Base-by-base conservation (phyloP, 2,797 vertebrate genomes). In the Enteromius mattozi region DNA sequence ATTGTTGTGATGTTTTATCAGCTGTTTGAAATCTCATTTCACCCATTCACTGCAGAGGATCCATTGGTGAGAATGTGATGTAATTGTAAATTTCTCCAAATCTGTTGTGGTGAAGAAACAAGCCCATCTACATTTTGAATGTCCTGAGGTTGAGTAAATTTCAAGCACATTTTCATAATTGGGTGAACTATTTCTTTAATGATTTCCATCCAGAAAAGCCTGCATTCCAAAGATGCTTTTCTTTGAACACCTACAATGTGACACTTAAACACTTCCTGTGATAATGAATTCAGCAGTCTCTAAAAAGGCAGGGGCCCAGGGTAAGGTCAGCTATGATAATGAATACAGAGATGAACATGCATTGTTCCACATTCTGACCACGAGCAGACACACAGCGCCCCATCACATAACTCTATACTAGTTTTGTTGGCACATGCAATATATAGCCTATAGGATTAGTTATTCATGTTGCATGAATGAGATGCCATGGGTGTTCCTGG, bases 241-340 rank as follows among this genome's bases (percentile, higher is more conserved):
- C 63, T 35, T n/a, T 66, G 30, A 66, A 66, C 40, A 45, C 14
- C 56, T 19, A 79, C 42, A 42, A 40, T 35, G 42, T 79, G 61
- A 79, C 17, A 37, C 19, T 76, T 33, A 42, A 78, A 78, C 37
- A 61, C 40, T 61, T 27, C 14, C 21, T 19, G 56, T 19, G 76
- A 7, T 75, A 65, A 65, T 45, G 71, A 80, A 71, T 83, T 81
- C 78, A 81, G 42, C 35, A 66, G 27, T 49, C 84, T 88, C 85
- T 30, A 89, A 88, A 77, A 80, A 66, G 49, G 51, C 79, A 49
- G 61, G 40, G 56, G 83, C 89, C 76, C 82, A 21, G 91, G 92
- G 91, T 88, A 91, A 90, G 89, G 92, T 88, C 45, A 83, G 24
- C 68, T 78, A 77, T 47, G 12, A 84, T 84, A 79, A 81, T 84